phyloP scores from a whole-genome alignment of 1,140 invertebrate genomes.

The Vanessa atalanta region DNA sequence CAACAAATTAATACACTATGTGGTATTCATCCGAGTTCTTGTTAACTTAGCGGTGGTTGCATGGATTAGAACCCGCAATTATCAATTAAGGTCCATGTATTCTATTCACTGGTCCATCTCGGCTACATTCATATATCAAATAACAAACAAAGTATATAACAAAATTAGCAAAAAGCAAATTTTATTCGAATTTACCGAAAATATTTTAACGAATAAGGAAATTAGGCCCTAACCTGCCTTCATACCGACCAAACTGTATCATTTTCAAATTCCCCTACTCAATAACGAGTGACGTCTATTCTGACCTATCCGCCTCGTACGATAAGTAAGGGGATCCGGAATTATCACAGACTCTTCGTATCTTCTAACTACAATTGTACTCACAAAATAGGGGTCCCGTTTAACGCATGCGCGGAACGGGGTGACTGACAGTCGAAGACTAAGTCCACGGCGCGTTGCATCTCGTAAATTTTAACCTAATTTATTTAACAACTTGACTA shows the following conservation, averaged over 20 bases:
- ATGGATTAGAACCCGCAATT: neutral
- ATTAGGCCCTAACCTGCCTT: neutral
- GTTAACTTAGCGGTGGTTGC: too few relatives aligned
- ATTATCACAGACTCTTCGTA: conserved; percentile 10
- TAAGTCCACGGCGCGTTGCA: conserved; percentile 17
- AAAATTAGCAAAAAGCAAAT: neutral
- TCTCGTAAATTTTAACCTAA: conserved; percentile 8
- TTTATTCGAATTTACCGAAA: neutral
- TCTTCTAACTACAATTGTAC: neutral
- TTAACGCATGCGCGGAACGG: conserved; percentile 30
- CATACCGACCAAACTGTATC: neutral
- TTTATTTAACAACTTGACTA: conserved; percentile 11
- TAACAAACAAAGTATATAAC: neutral
- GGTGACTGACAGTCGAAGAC: conserved; percentile 24
- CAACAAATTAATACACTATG: neutral
- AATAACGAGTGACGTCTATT: neutral
- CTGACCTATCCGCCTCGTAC: conserved; percentile 8
- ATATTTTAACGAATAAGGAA: neutral
- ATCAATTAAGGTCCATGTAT: neutral
- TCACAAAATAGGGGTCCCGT: conserved; percentile 12
- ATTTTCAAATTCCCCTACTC: neutral
- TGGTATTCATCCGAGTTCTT: neutral
- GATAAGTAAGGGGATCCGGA: conserved; percentile 16
- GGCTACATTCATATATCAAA: too few relatives aligned
- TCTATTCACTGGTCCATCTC: neutral